Evolutionary conservation across 92 coral and sea anemone species (phyloP).

Genomic region (Micromussa lordhowensis): DNA sequence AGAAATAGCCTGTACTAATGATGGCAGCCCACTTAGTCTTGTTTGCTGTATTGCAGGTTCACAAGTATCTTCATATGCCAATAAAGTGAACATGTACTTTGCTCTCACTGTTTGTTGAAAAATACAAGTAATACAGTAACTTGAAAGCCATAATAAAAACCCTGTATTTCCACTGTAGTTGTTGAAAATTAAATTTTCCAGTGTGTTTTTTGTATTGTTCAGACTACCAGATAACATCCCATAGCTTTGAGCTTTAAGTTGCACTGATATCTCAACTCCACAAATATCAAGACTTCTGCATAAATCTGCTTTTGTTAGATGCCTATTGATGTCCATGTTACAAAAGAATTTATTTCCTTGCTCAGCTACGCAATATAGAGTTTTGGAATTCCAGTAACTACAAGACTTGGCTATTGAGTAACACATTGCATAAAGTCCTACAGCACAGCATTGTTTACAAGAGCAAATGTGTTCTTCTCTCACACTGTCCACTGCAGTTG

Average conservation of each 20-base stretch:
- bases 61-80: neutral
- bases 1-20: neutral
- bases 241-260: constrained; percentile 36
- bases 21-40: neutral
- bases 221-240: constrained; percentile 13
- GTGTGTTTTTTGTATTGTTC: constrained; percentile 3
- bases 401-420: constrained; percentile 16
- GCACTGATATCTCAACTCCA: constrained; percentile 28
- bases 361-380: constrained; percentile 2
- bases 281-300: constrained; percentile 15
- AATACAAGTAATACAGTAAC: constrained; percentile 1
- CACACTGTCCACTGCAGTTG: too few species aligned
- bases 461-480: too few species aligned
- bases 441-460: too few species aligned
- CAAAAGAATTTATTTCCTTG: neutral
- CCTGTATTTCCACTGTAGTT: neutral
- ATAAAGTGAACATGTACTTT: too few species aligned
- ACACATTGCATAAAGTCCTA: neutral
- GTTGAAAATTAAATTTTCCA: neutral
- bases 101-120: neutral
- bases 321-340: too few species aligned
- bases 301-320: neutral
- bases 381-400: constrained; percentile 26
- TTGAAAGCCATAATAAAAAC: neutral
- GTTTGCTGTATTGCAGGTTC: neutral